These are phyloP conservation scores for Zhengitettix transpicula DNA, from an alignment of 2,888 invertebrate genomes.

Conservation along the genomic window DNA sequence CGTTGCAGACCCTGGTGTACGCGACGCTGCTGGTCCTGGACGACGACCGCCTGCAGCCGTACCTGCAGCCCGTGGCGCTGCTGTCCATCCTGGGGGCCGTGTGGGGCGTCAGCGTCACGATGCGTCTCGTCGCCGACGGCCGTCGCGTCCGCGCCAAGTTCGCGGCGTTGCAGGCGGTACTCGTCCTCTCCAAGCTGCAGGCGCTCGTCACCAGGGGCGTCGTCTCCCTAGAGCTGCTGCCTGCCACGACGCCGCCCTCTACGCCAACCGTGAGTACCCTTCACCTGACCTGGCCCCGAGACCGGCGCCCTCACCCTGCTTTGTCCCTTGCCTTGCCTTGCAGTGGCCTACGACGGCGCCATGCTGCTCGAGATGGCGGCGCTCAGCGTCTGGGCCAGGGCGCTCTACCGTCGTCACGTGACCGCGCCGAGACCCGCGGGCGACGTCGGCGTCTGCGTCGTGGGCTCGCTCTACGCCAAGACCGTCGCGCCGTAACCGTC, in stretches of 20 bases:
- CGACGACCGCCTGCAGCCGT: conserved; percentile 48
- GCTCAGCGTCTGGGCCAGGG: conserved; percentile 42
- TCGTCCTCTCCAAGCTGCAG: conserved; percentile 51
- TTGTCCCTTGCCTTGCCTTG: no score
- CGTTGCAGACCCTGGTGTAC: conserved; percentile 46
- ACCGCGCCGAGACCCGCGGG: neutral
- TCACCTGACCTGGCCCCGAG: neutral
- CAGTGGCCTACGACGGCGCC: conserved; percentile 50
- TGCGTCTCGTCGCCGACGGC: conserved; percentile 29
- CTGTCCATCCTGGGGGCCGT: conserved; percentile 48
- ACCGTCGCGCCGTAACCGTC: no score
- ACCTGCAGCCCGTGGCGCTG: conserved; percentile 46
- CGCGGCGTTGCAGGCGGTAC: conserved; percentile 42
- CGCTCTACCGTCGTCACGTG: conserved; percentile 32
- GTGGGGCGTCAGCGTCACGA: conserved; percentile 50
- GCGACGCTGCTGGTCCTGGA: conserved; percentile 39
- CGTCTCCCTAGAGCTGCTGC: conserved; percentile 35
- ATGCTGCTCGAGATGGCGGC: conserved; percentile 53
- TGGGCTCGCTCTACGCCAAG: no score
- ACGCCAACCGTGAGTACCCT: conserved; percentile 42
- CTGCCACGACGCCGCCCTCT: conserved; percentile 47
- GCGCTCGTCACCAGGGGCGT: conserved; percentile 35
- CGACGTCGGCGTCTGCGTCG: neutral
- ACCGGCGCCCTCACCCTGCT: no score
- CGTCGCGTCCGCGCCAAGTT: conserved; percentile 32